These are phyloP conservation scores for Amniataba percoides DNA, from an alignment of 2,797 vertebrate genomes.

Conservation along the genomic window DNA sequence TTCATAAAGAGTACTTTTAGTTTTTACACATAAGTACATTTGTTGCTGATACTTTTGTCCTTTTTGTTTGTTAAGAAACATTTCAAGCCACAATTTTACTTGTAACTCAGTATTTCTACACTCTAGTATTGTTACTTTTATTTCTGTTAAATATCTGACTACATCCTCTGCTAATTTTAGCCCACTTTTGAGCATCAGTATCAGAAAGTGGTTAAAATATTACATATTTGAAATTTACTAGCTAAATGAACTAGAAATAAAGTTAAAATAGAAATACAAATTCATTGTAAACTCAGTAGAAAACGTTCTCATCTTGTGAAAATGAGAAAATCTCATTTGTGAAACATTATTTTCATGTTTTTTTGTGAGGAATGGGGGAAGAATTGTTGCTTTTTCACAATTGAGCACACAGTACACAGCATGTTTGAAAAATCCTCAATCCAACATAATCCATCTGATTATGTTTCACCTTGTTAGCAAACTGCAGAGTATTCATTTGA, in stretches of 20 bases:
- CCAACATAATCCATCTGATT: conserved; percentile 2
- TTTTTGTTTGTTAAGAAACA: no score
- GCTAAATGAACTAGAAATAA: not conserved
- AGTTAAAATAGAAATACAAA: not conserved
- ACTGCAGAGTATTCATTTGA: conserved; percentile 23
- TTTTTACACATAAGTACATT: no score
- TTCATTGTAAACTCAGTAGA: not conserved
- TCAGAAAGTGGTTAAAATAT: not conserved
- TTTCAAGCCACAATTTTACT: no score
- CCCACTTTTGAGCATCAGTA: not conserved
- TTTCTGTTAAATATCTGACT: no score
- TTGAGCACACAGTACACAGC: not conserved
- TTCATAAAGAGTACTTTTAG: no score
- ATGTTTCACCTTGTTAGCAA: conserved; percentile 20
- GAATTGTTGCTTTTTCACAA: not conserved
- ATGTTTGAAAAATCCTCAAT: not conserved
- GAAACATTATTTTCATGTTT: not conserved
- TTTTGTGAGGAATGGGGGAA: not conserved
- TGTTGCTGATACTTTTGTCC: no score
- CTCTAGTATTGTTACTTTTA: no score
- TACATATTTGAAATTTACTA: not conserved
- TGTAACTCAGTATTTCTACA: no score
- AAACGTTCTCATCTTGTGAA: not conserved
- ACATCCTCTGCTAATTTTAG: not conserved
- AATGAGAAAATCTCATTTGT: not conserved